Percentiles rank a stretch among this genome's conserved stretches.
Conservation (phyloP, 2,113 vertebrate species). For the Marmota monax region DNA sequence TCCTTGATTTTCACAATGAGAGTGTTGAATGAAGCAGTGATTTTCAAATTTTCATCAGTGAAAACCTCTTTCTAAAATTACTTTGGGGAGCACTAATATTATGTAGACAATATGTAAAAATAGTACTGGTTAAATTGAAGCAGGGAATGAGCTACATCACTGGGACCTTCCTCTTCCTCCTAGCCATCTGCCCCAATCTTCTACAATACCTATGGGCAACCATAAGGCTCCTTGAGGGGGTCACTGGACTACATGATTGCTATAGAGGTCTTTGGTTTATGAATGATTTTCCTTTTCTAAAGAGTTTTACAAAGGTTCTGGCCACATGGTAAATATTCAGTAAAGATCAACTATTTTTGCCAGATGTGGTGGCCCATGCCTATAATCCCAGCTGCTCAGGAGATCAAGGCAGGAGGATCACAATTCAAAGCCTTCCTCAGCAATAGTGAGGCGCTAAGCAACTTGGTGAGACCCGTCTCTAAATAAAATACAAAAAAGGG, state of each 20-base stretch:
- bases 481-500: too few relatives aligned
- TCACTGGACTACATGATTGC: neutral
- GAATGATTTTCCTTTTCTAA: conserved; percentile 31
- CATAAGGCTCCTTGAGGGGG: neutral
- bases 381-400: too few relatives aligned
- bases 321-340: neutral
- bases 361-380: too few relatives aligned
- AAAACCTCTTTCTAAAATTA: neutral
- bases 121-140: neutral
- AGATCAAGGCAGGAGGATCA: too few relatives aligned
- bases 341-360: neutral
- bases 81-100: neutral
- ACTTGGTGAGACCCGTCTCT: too few relatives aligned
- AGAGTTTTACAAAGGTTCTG: neutral
- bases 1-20: neutral
- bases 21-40: neutral
- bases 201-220: too few relatives aligned
- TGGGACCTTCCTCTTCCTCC: neutral
- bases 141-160: neutral
- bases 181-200: neutral
- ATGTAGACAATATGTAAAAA: neutral
- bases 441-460: too few relatives aligned
- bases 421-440: too few relatives aligned
- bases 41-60: conserved; percentile 12
- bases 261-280: neutral